Percentiles rank a stretch among this genome's conserved stretches.
Evolutionary conservation across 2,797 vertebrate genomes (phyloP).

Genomic region (Sebastiscus albofasciatus): DNA sequence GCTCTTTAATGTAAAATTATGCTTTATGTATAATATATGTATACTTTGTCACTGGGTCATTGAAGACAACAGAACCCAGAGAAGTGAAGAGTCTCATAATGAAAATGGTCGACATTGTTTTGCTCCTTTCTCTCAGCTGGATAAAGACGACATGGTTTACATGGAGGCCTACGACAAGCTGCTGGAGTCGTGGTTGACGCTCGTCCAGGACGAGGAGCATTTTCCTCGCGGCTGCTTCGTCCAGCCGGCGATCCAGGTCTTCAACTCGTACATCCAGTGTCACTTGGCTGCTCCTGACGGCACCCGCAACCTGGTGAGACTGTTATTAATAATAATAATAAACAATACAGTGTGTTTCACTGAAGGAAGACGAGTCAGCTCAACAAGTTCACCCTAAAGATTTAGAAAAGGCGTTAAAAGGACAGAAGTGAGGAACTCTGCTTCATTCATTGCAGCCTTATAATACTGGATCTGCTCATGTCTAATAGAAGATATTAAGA

Average conservation of each 20-base stretch:
- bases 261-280: conserved; percentile 99
- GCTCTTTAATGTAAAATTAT: too few relatives aligned
- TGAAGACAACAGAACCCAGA: background rate
- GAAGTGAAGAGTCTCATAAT: background rate
- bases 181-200: conserved; percentile 96
- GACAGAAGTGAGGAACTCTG: background rate
- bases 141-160: conserved; percentile 99
- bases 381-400: background rate
- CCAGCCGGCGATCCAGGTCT: conserved; percentile 97
- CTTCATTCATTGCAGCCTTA: background rate
- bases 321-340: background rate
- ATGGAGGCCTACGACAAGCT: conserved; percentile 99
- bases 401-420: background rate
- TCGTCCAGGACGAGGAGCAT: conserved; percentile 97
- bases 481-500: background rate
- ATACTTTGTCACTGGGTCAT: too few relatives aligned
- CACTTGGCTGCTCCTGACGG: conserved; percentile 97
- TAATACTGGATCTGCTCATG: background rate
- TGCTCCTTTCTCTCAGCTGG: conserved; percentile 82
- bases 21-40: too few relatives aligned
- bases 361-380: background rate
- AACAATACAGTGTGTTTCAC: background rate
- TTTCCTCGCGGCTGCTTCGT: conserved; percentile 97
- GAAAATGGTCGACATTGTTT: background rate
- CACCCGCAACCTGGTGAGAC: conserved; percentile 96